These are phyloP conservation scores for Catocala fraxini DNA, from an alignment of 2,888 invertebrate species.

Conservation along the genomic window DNA sequence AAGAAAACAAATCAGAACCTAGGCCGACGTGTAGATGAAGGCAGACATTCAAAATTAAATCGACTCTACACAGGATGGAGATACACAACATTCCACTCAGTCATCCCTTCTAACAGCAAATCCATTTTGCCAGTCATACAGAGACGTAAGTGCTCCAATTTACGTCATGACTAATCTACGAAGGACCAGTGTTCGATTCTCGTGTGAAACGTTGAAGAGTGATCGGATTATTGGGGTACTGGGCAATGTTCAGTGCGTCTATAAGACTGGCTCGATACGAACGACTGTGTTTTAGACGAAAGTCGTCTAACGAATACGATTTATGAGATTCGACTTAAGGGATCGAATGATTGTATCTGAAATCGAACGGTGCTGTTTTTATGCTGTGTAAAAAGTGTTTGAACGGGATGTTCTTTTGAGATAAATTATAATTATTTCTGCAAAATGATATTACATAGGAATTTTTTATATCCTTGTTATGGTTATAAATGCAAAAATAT, in stretches of 20 bases:
- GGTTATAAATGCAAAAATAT: too few relatives aligned
- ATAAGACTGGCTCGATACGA: slow-evolving; percentile 23
- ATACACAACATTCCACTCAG: not conserved
- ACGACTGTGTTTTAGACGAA: slow-evolving; percentile 13
- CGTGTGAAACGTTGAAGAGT: slow-evolving; percentile 62
- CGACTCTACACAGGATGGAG: not conserved
- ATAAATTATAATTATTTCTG: too few relatives aligned
- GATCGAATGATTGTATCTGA: too few relatives aligned
- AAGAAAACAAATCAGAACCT: too few relatives aligned
- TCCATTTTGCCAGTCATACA: slow-evolving; percentile 58
- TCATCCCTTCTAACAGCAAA: slow-evolving; percentile 31
- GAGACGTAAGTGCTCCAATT: slow-evolving; percentile 66
- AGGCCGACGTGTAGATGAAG: too few relatives aligned
- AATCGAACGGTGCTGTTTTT: too few relatives aligned
- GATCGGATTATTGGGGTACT: slow-evolving; percentile 66
- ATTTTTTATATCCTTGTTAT: too few relatives aligned
- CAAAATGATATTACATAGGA: too few relatives aligned
- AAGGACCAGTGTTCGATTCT: slow-evolving; percentile 58
- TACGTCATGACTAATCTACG: slow-evolving; percentile 67
- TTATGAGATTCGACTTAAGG: not conserved
- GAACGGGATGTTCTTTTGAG: too few relatives aligned
- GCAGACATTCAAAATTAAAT: too few relatives aligned
- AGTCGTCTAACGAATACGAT: not conserved
- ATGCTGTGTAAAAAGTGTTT: too few relatives aligned
- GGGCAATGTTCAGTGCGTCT: slow-evolving; percentile 19